Evolutionary conservation across 2,113 vertebrate species (phyloP).

Genomic region (Cervus canadensis): DNA sequence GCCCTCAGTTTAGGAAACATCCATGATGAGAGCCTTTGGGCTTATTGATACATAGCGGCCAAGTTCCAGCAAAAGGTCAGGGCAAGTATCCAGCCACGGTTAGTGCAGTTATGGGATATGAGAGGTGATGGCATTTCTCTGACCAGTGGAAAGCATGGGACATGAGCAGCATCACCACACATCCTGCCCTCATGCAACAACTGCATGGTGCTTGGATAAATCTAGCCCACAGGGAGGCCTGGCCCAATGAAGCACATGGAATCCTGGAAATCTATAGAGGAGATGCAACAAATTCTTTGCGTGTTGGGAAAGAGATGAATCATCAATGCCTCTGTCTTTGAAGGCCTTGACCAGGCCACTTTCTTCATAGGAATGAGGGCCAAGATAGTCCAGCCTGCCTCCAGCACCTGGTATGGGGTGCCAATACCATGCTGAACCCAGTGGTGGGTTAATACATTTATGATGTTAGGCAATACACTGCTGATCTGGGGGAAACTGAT

Average conservation of each 20-base stretch:
- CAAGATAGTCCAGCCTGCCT: neutral
- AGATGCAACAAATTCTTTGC: neutral
- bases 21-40: neutral
- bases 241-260: neutral
- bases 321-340: neutral
- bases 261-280: neutral
- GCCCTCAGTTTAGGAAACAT: neutral
- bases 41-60: neutral
- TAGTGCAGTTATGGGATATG: neutral
- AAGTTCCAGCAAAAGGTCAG: neutral
- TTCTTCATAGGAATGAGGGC: neutral
- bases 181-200: neutral
- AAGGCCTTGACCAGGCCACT: neutral
- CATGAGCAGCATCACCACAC: neutral
- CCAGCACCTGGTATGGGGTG: neutral
- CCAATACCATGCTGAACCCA: neutral
- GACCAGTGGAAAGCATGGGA: neutral
- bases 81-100: neutral
- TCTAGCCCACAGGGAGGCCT: neutral
- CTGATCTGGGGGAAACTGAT: neutral
- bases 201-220: neutral
- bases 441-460: neutral
- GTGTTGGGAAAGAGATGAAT: neutral
- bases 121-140: neutral
- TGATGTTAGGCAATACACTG: neutral